Conservation (phyloP, 2,113 vertebrate species). For the Actenoides hombroni region DNA sequence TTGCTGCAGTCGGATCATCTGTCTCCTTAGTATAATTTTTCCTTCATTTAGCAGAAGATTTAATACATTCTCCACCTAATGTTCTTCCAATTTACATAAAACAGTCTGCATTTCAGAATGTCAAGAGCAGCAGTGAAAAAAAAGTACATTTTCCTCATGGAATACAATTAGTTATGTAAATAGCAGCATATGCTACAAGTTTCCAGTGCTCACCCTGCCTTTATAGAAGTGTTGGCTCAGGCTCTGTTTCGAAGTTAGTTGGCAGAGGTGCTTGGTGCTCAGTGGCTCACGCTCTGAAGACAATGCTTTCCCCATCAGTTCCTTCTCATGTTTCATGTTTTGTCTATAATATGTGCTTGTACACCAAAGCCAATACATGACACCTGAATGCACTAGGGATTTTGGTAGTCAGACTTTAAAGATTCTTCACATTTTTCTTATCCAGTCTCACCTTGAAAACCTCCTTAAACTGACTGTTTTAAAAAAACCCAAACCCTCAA, state of each 20-base stretch:
- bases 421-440: background rate
- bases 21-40: no score
- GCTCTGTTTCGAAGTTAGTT: slow-evolving; percentile 52
- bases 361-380: background rate
- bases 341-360: background rate
- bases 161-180: slow-evolving; percentile 71
- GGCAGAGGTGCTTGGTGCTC: slow-evolving; percentile 55
- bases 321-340: background rate
- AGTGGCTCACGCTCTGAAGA: slow-evolving; percentile 24
- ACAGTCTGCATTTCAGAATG: no score
- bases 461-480: no score
- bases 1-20: no score
- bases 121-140: no score
- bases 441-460: no score
- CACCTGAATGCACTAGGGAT: background rate
- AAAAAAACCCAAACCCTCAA: no score
- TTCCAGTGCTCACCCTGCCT: slow-evolving; percentile 60
- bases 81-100: no score
- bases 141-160: no score
- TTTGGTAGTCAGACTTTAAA: background rate
- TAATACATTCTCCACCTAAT: no score
- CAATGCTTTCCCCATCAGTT: background rate
- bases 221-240: slow-evolving; percentile 58
- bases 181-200: slow-evolving; percentile 69
- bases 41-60: no score